Base-by-base conservation (phyloP, 2,113 vertebrate species). In the Oreochromis niloticus region DNA sequence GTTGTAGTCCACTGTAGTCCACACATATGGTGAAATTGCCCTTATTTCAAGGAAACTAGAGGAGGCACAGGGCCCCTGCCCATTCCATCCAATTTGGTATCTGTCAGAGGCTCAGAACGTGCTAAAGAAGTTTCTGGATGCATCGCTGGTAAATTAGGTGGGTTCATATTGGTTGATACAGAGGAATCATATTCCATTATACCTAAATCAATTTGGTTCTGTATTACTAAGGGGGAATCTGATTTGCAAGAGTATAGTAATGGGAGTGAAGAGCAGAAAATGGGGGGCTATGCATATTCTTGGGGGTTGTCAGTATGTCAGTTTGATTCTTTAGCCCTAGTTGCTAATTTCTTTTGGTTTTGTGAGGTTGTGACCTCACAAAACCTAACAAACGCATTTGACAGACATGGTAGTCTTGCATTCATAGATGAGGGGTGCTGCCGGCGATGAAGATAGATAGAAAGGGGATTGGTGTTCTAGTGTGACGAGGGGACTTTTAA, bases 401-500 rank as follows among this genome's bases (percentile, higher is more conserved):
- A 59, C 24, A 59, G 24, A 59, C 24, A 30, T 59, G 56, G 24
- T 30, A 30, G 56, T 59, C 30, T 59, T 59, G 13, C 56, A 30
- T 30, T 59, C 4, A 59, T 16, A 30, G 24, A 27, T 59, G 56
- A 30, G 27, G 0, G 0, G 52, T 22, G n/a, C 52, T 55, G 9
- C 5, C 2, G 3, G 22, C 1, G 0, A 59, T 2, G 3, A 59
- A 59, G 13, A 59, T 16, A 16, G 27, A 59, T 16, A 16, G 56
- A 30, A 30, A 59, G 24, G 56, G 56, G 13, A 16, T 30, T 59
- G 13, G 56, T 59, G 56, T 59, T 59, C 56, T 2, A 17, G 0
- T 59, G 27, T 59, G 56, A 32, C 7, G 3, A 59, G 27, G 56
- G 14, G 1, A 61, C 30, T 19, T 61, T 61, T 61, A 61, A 19